phyloP scores from a whole-genome alignment of 2,797 vertebrate genomes.

The Liasis olivaceus region DNA sequence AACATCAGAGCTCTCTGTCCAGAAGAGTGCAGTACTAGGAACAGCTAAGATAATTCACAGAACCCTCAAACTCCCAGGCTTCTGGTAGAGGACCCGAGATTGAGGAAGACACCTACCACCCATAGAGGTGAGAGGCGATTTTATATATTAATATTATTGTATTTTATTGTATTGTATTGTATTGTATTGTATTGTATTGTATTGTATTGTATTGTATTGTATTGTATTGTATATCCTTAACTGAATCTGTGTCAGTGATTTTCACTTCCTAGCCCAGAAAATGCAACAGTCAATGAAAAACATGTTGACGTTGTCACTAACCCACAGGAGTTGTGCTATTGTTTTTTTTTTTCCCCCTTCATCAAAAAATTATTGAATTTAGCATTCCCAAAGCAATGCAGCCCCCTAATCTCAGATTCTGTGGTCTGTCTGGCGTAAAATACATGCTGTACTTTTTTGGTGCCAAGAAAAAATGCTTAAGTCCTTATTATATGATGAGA shows the following conservation, averaged over 20 bases:
- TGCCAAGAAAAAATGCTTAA: slow-evolving; percentile 32
- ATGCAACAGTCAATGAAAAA: slow-evolving; percentile 27
- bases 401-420: slow-evolving; percentile 19
- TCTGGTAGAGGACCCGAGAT: too few species aligned
- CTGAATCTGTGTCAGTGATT: neutral
- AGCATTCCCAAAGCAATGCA: slow-evolving; percentile 8
- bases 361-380: neutral
- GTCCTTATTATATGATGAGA: slow-evolving; percentile 25
- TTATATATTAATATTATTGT: too few species aligned
- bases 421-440: slow-evolving; percentile 27
- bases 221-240: neutral
- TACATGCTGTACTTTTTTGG: slow-evolving; percentile 45
- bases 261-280: slow-evolving; percentile 17
- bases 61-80: too few species aligned
- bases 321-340: neutral
- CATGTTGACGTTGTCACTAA: neutral
- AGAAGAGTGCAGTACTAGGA: too few species aligned
- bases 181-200: too few species aligned
- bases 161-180: too few species aligned
- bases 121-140: neutral
- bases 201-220: too few species aligned
- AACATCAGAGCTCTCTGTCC: too few species aligned
- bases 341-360: neutral
- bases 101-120: too few species aligned
- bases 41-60: too few species aligned